Evolutionary conservation across 2,888 invertebrate genomes (phyloP), one percentile per base, ranked within the genome.

Genomic region (Caenorhabditis uteleia): DNA sequence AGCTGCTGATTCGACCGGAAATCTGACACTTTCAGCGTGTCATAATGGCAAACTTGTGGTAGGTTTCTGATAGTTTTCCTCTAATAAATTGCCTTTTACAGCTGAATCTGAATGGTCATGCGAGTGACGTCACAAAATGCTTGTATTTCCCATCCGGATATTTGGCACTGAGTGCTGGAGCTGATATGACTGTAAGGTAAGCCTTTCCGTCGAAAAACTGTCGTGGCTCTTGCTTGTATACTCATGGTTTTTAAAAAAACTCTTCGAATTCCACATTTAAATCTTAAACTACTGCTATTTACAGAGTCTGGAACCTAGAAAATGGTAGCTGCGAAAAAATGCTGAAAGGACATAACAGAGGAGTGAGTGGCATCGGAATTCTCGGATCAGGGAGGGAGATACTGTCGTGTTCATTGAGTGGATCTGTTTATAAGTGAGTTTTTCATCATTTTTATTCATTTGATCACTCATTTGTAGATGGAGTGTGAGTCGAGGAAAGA

Each of bases 61-160:
- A 40, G 1, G 21, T 14, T 3, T 16, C 12, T 33, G 31, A 18
- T 12, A n/a, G n/a, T 25, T 45, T 49, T 23, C 10, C 27, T 18
- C 23, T 20, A 21, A 40, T 29, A 21, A 14, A 31, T 40, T 20
- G 25, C 5, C 44, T 3, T 10, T 42, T 49, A 16, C 43, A 85
- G 85, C 77, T 85, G 57, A 67, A 74, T 23, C 74, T 90, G 48
- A 85, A 87, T 70, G 90, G 90, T 0, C 90, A 90, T 84, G 85
- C 87, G 25, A 89, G 89, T 44, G 89, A 90, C 65, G 87, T 89
- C 5, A 89, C 89, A 83, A 87, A 86, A 60, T 88, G 89, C 79
- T 85, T 86, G 53, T 89, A 89, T 80, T 90, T 90, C 75, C 90
- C 90, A 26, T 90, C 90, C 16, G 90, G 89, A 1, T 81, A 88